phyloP scores from a whole-genome alignment of 2,113 vertebrate species.

The Larimichthys crocea region DNA sequence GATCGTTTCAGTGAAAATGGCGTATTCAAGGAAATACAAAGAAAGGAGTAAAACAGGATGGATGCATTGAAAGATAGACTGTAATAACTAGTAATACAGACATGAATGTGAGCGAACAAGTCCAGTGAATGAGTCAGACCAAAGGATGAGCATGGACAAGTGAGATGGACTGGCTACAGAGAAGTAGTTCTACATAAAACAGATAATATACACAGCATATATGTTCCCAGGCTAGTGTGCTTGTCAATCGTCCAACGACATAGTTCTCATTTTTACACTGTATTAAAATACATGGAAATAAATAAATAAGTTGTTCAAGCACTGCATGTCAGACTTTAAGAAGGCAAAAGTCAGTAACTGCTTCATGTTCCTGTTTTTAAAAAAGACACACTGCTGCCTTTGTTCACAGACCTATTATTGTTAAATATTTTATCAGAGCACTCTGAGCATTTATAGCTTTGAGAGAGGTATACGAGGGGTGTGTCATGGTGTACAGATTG shows the following conservation, averaged over 20 bases:
- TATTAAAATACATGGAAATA: background rate
- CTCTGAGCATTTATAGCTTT: background rate
- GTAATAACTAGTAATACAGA: background rate
- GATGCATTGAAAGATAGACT: background rate
- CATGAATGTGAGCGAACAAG: constrained; percentile 5
- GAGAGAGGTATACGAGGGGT: background rate
- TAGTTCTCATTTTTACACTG: background rate
- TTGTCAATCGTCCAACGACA: background rate
- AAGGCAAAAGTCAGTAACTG: background rate
- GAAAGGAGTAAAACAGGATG: background rate
- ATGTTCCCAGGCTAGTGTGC: background rate
- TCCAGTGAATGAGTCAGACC: constrained; percentile 34
- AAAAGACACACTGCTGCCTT: background rate
- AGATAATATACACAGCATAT: too few species aligned
- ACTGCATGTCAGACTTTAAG: background rate
- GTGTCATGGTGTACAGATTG: background rate
- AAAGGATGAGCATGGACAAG: constrained; percentile 20
- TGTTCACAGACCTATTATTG: background rate
- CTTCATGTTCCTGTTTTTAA: background rate
- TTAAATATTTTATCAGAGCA: background rate
- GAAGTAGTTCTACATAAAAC: background rate
- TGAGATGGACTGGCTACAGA: constrained; percentile 12
- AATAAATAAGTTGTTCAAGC: background rate
- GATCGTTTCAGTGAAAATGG: constrained; percentile 7
- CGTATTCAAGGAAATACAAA: background rate